Evolutionary conservation across 2,888 invertebrate species (phyloP), one percentile per base, ranked within the genome.

Genomic region (Litoditis marina): DNA sequence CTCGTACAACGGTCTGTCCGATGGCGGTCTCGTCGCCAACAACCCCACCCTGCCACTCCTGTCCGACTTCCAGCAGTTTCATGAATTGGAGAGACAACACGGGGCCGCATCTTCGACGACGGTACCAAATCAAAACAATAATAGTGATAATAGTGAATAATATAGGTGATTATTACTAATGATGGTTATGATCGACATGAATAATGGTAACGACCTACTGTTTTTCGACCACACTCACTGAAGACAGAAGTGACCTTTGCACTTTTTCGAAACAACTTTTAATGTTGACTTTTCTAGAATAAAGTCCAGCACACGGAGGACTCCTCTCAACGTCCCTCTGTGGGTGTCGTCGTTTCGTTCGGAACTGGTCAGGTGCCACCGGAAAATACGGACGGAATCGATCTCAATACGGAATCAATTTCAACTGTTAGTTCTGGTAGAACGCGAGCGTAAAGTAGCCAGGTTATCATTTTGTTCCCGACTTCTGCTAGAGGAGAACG

Each of bases 21-120:
- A 73, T 49, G 73, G 73, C 36, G 73, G 73, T 13, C 49, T 73
- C 30, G 66, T 73, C 31, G 73, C 73, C 25, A 73, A 73, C 51
- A 73, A 73, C 47, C 73, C 73, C 5, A 70, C 73, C 6, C 51
- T 68, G 42, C 64, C 73, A 4, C 62, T 73, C 19, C 58, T 73
- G n/a, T 59, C 69, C 19, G 70, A 70, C 30, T 68, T 68, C 42
- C 42, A 63, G 11, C 44, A 65, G 19, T 60, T 65, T 0, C 66
- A 68, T 31, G 66, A 69, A 42, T 52, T 72, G 39, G 69, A 72
- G 27, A 72, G 66, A 30, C 46, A 65, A 16, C 69, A 65, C 53
- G 65, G 67, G 16, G 49, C 55, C 19, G 44, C 19, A 44, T 22
- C 19, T 44, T 22, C 19, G 19, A 19, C 4, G 25, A 22, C 25